Base-by-base conservation (phyloP, 2,113 vertebrate genomes). In the Ammospiza nelsoni region DNA sequence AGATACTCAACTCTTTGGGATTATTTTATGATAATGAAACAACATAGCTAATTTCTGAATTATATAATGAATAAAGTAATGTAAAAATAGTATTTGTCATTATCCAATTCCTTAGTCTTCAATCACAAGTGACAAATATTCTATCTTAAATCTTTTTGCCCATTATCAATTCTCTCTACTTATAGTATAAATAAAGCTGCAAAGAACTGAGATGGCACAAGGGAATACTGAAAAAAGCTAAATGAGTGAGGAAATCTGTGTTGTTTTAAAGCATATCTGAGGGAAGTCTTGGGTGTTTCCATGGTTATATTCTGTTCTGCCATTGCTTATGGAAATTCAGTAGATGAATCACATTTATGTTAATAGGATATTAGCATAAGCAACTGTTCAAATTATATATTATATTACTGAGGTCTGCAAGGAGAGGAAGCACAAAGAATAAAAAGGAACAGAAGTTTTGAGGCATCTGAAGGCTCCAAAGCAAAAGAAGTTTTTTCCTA, bases 1-100 rank as follows among this genome's bases (percentile, higher is more conserved):
- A 83, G 41, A 66, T 35, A 43, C 49, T 82, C 15, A 88, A 83
- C 49, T 86, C 31, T 62, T 73, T 8, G 18, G 82, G 48, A 86
- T 84, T 74, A 71, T 76, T 95, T 92, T 74, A 92, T 90, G 58
- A 54, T 93, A 76, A 96, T 92, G 85, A 94, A 94, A 93, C 84
- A 31, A 84, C 51, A 43, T 22, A 59, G 10, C 3, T 63, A 81
- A 88, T 90, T 96, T 83, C 49, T 87, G 52, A 83, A 97, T 82
- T 87, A 78, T 44, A 82, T 39, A 77, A 90, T 84, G 76, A 92
- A 92, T 75, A 93, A 63, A 86, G n/a, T 77, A 90, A 88, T 71
- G 12, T 27, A 89, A 73, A 93, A 95, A 89, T 95, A 90, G 31
- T 11, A 59, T 58, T 84, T 90, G 84, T 86, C 79, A 90, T 94